Percentiles rank a stretch among this genome's conserved stretches.
Evolutionary conservation across 2,797 vertebrate species (phyloP).

Genomic region (Vespertilio murinus): DNA sequence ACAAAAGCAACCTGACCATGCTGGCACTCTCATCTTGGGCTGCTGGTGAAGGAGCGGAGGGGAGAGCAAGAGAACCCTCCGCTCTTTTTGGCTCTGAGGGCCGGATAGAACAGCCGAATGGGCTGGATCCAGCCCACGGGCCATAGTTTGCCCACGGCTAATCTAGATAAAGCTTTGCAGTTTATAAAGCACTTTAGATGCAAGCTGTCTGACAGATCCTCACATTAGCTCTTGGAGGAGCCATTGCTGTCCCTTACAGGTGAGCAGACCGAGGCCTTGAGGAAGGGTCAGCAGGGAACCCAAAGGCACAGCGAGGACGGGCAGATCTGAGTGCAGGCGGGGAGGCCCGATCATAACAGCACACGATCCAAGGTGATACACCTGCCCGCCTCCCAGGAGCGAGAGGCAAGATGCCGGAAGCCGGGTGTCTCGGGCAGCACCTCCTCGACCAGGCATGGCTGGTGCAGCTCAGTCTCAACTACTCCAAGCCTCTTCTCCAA

Average conservation of each 20-base stretch:
- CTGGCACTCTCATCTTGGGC: too few species aligned
- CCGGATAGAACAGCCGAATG: too few species aligned
- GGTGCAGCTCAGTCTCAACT: not conserved
- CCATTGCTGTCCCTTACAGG: not conserved
- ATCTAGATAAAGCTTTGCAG: not conserved
- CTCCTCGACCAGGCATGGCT: not conserved
- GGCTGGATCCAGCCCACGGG: too few species aligned
- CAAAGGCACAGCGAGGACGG: not conserved
- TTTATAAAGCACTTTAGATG: not conserved
- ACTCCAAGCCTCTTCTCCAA: not conserved
- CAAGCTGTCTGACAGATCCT: not conserved
- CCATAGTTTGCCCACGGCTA: too few species aligned
- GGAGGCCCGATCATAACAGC: not conserved
- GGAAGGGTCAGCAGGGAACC: not conserved
- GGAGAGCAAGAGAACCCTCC: too few species aligned
- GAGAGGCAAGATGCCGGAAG: not conserved
- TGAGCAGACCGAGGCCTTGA: not conserved
- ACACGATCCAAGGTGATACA: fast-evolving
- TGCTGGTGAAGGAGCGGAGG: too few species aligned
- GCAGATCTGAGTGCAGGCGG: not conserved
- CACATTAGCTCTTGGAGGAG: not conserved
- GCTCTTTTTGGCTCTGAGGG: too few species aligned
- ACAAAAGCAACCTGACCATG: too few species aligned
- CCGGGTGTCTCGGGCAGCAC: fast-evolving
- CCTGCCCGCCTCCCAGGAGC: not conserved